A percentile compares a stretch with the other conserved stretches of the same genome.
Evolutionary conservation across 2,888 invertebrate genomes (phyloP).

Genomic region (Junonia oenone): DNA sequence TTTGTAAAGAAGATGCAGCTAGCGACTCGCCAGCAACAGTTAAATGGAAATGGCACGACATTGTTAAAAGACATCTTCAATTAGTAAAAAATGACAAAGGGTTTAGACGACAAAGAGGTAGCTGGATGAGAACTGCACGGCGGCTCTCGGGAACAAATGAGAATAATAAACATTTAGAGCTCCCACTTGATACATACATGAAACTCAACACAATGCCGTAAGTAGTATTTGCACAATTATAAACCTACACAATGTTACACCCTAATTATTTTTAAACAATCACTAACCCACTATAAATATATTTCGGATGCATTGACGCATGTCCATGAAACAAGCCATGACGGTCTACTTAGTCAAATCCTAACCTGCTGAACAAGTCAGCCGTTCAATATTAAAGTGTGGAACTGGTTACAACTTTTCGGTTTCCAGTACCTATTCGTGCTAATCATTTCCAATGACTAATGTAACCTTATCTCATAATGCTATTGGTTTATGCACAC

Average conservation of each 20-base stretch:
- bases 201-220: slow-evolving; percentile 72
- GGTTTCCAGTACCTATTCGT: slow-evolving; percentile 43
- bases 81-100: slow-evolving; percentile 71
- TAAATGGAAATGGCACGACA: slow-evolving; percentile 76
- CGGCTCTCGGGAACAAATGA: slow-evolving; percentile 61
- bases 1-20: slow-evolving; percentile 75
- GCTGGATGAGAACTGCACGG: slow-evolving; percentile 70
- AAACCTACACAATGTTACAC: not conserved
- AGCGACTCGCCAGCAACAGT: slow-evolving; percentile 74
- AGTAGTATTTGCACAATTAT: slow-evolving; percentile 40
- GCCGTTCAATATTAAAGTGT: slow-evolving; percentile 37
- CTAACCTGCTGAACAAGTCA: slow-evolving; percentile 37
- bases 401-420: slow-evolving; percentile 56
- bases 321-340: slow-evolving; percentile 41
- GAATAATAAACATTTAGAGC: slow-evolving; percentile 52
- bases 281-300: slow-evolving; percentile 5
- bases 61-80: slow-evolving; percentile 72
- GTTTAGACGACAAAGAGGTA: slow-evolving; percentile 67
- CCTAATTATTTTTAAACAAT: slow-evolving; percentile 11
- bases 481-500: not conserved
- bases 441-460: slow-evolving; percentile 44
- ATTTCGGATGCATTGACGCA: slow-evolving; percentile 38
- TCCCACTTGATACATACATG: slow-evolving; percentile 65
- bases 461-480: not conserved
- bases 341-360: slow-evolving; percentile 50